Conservation (phyloP, 2,888 invertebrate genomes). For the Myopa testacea region DNA sequence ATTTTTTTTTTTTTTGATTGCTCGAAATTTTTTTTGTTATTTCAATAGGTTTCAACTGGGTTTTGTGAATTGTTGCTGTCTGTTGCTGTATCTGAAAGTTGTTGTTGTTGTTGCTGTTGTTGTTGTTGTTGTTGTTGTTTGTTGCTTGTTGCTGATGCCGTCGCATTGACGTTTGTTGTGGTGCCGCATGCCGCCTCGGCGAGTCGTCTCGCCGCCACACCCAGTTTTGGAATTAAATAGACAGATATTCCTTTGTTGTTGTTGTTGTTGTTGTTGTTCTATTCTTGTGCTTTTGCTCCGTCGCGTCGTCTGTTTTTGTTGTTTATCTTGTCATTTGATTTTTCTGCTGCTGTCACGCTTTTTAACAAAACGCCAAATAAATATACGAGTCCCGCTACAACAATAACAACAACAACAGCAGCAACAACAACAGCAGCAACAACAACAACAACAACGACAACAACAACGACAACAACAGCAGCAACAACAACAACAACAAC, state of each 20-base stretch:
- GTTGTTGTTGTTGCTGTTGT: too few species aligned
- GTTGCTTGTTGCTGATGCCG: too few species aligned
- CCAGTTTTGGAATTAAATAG: not conserved
- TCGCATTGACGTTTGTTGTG: too few species aligned
- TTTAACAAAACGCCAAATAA: conserved; percentile 36
- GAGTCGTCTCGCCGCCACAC: too few species aligned
- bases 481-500: not conserved
- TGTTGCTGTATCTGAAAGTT: too few species aligned
- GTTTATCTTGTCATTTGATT: conserved; percentile 28
- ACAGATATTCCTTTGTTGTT: not conserved
- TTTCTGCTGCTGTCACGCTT: conserved; percentile 61
- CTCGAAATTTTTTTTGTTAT: not conserved
- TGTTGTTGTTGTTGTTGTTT: too few species aligned
- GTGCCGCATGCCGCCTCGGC: too few species aligned
- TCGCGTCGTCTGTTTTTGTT: conserved; percentile 12
- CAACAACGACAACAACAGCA: not conserved
- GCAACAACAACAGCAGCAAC: not conserved
- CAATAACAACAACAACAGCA: not conserved
- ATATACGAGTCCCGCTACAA: not conserved
- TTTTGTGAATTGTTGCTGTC: too few species aligned
- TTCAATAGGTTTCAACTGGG: too few species aligned
- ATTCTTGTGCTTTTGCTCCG: not conserved
- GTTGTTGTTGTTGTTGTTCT: conserved; percentile 1
- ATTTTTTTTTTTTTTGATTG: not conserved
- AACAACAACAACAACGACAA: not conserved